Evolutionary conservation across 2,113 vertebrate species (phyloP), one percentile per base, ranked within the genome.

Genomic region (Alligator mississippiensis): DNA sequence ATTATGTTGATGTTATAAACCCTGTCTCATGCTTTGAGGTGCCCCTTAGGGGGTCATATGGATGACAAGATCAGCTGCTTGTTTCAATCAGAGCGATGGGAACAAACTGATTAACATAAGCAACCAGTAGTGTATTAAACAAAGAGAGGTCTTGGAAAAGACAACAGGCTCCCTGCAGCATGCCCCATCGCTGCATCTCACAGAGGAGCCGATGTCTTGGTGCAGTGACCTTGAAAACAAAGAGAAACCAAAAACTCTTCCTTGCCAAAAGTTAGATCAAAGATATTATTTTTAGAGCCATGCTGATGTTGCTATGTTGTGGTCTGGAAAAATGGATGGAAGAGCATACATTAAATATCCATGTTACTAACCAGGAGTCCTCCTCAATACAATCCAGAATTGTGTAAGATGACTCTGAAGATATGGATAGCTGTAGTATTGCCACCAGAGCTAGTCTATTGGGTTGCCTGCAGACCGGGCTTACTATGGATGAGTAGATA

Each of bases 41-140:
- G 34, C 28, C 22, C 90, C 84, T 21, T 5, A 24, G 80, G 63
- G 72, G 59, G 74, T 72, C 34, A 16, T 83, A 58, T 4, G 9
- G 66, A 38, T 81, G 84, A 90, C 58, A 80, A 38, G 62, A 85
- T 74, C 75, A 64, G 79, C 60, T 86, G 90, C 66, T 88, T 47
- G 58, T 76, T 93, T 90, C 34, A 88, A 2, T 80, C 34, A 57
- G 59, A 59, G 38, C 63, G 58, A 85, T 82, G 72, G 80, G 68
- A 93, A 68, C 8, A 2, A 61, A 22, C 54, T 79, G 63, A 90
- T 92, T 80, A 83, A 90, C 82, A 89, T 12, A 84, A 15, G 38
- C 62, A 64, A 70, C 27, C 2, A 72, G 6, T 62, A 77, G 34
- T 28, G 84, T 21, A 62, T 77, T 77, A 25, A 82, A 81, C 87